Base-by-base conservation (phyloP, 1,140 invertebrate species). In the Nasonia giraulti region DNA sequence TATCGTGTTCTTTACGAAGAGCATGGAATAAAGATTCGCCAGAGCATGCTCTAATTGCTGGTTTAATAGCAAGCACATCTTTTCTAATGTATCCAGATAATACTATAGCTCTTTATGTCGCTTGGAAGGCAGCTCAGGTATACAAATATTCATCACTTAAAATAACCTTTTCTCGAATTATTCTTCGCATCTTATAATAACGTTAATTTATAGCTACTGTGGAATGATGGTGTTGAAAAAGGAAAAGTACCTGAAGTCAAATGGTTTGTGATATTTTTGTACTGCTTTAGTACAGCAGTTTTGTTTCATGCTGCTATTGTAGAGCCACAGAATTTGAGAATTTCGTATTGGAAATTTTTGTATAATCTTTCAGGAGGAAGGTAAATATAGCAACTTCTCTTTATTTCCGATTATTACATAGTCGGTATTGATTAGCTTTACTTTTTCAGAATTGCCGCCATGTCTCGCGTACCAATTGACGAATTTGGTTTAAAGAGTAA, bases 311-410 rank as follows among this genome's bases (percentile, higher is more conserved):
- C 95, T 66, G 97, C 96, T 86, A 94, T 97, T 40, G 86, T 97
- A 80, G 97, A 97, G 90, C 96, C 97, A 17, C 95, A 96, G 85
- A 96, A 95, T 89, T 91, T 98, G 68, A 94, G 97, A 88, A 93
- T 96, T 14, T 96, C 96, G n/a, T 98, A 98, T 91, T 97, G 96
- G 94, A 96, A 96, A 89, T 98, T 97, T 91, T 92, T 98, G 47
- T 94, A 95, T 83, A 94, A 94, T 86, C 92, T 97, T 50, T 97
- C 97, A 10, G 96, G 96, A 66, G 95, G 95, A 91, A 95, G 95
- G 96, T 96, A 92, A 92, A 74, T 82, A 77, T 80, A 50, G 17
- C 23, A 50, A 68, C n/a, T 37, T 4, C 82, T 20, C 44, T 80
- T 75, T 83, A 66, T n/a, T 81, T 20, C 44, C 62, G 82, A 71